Evolutionary conservation across 2,888 invertebrate genomes (phyloP), one percentile per base, ranked within the genome.

Genomic region (Latrodectus hesperus): DNA sequence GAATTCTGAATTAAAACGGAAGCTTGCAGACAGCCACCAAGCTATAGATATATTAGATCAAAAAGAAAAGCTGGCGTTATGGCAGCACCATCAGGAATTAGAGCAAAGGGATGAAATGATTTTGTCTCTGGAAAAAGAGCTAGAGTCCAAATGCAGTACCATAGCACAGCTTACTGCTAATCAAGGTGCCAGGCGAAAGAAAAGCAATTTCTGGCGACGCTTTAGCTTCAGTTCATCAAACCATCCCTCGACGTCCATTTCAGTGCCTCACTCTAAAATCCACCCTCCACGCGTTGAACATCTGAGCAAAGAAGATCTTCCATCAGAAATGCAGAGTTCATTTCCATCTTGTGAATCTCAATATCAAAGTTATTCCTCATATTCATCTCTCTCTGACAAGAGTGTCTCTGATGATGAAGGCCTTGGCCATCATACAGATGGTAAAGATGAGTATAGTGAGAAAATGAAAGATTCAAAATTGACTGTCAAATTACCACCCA

Each of bases 41-140:
- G 85, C 82, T 1, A 81, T 85, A 3, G 84, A 84, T 10, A 85
- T 82, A 17, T 74, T 88, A 1, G 88, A 88, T 70, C 88, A 85
- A 22, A 88, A 88, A 22, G 80, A 85, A 64, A 88, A 88, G 51
- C 68, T 88, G 22, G 81, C 79, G 26, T 60, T 84, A 8, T 88
- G 88, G 88, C 88, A 88, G 52, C 85, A 88, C 64, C 88, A 88
- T 64, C 84, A 85, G n/a, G 88, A 84, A 51, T 16, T 88, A 9
- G 84, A 88, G 16, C 84, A 88, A 60, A 55, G 75, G 26, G 85
- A 88, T 14, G 77, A 53, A 9, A 73, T 72, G 14, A 85, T 88
- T n/a, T 22, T 75, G 11, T 77, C 70, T 9, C 55, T 88, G 38
- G 77, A 88, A 60, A 81, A 82, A 60, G 88, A 88, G 78, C 70